Evolutionary conservation across 2,113 vertebrate species (phyloP), one percentile per base, ranked within the genome.

Genomic region (Rattus rattus): DNA sequence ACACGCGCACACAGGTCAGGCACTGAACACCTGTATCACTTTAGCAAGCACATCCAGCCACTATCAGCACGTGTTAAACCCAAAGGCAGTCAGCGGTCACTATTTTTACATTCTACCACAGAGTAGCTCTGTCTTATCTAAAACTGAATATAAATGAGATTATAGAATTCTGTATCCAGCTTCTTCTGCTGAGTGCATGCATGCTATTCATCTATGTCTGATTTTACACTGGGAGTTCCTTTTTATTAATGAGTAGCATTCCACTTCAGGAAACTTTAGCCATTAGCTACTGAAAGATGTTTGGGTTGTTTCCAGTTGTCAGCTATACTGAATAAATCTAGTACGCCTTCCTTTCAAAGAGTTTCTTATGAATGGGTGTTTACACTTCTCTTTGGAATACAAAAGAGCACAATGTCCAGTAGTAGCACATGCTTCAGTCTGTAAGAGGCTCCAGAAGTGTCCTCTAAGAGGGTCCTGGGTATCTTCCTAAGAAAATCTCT

Each of bases 211-310:
- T 70, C 59, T 30, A 65, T 13, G 11, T 81, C 30, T 72, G 89
- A 76, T 89, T 56, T 22, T 73, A 86, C 12, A 67, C 26, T 33
- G 49, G 16, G 72, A n/a, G 39, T 54, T 91, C 54, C 43, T 63
- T 92, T 94, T 94, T 63, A 94, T 81, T 65, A 90, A 28, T 59
- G 39, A 88, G 26, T 86, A 86, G 77, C 39, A 89, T 56, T 92
- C 12, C 16, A 39, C 7, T 70, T 49, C 22, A 65, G 8, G 94
- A 94, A 93, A 43, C 30, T 59, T 39, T 85, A 89, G 43, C 67
- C 72, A 49, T 91, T 97, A 96, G 36, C 72, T 73, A 96, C 5
- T 19, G 24, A 87, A 19, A 69, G 56, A 86, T 39, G 91, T 88
- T 11, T 94, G 47, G 28, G 54, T 17, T 83, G 14, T 65, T 89